Evolutionary conservation across 2,888 invertebrate species (phyloP), one percentile per base, ranked within the genome.

Genomic region (Baronia brevicornis): DNA sequence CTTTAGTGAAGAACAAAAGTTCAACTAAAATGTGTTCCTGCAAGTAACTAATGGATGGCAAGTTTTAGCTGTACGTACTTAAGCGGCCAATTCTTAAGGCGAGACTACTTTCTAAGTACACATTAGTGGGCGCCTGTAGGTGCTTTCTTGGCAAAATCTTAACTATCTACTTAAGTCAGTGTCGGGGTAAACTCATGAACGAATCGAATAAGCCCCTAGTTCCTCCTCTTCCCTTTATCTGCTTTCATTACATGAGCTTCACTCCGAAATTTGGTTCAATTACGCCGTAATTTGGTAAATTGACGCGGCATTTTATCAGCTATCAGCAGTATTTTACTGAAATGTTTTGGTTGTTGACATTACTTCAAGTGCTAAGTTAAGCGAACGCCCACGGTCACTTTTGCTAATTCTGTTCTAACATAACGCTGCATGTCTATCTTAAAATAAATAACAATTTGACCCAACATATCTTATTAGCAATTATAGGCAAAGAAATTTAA

Each of bases 91-190:
- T 77, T 73, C 71, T 65, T 66, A 65, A 64, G 62, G 54, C 66
- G 60, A 66, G 70, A 68, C 70, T 75, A 77, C 75, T 78, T 75
- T 77, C 71, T 54, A 67, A 75, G 78, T 65, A 74, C 69, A 75
- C 79, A 78, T 82, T 79, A 79, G 73, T 59, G 71, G 60, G 58
- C 55, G 64, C 55, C 54, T 52, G 48, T 55, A 57, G 64, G 59
- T 60, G 59, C 61, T 71, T 69, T 62, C 65, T 64, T 60, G 64
- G 60, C 69, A 66, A 73, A 71, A 74, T 71, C 79, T 73, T 68
- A 75, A 77, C 78, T 79, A 78, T 77, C 69, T 70, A 77, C 74
- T 77, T 72, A 73, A 70, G 67, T 62, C 71, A 66, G 62, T 70
- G 71, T 69, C 70, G 71, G 69, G 60, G 55, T 54, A 57, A 60